Base-by-base conservation (phyloP, 1,140 invertebrate species). In the Wiebesia pumilae region DNA sequence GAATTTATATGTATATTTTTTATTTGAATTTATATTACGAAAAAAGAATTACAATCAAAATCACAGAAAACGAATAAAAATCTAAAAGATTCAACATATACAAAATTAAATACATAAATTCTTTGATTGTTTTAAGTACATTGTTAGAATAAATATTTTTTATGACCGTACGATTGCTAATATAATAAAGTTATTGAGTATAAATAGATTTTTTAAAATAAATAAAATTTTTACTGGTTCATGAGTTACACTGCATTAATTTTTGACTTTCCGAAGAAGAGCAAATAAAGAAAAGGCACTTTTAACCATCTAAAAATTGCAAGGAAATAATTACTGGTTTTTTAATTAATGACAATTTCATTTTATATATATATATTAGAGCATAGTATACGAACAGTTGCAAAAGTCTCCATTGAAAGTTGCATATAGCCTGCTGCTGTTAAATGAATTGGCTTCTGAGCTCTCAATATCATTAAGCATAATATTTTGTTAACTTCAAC, bases 261-360 rank as follows among this genome's bases (percentile, higher is more conserved):
- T 27, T 30, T 71, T 40, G 21, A 35, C 0, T 30, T 24, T 30
- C 16, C 51, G 16, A 12, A 62, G 43, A 47, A 85, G 12, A 24
- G 77, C 24, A 54, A 85, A 85, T 2, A 85, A 85, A 3, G 83
- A 85, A 33, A 79, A 51, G 1, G 83, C 75, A 69, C 27, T 85
- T 24, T 54, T 80, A 19, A 79, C 10, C 83, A 85, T 85, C 83
- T 85, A 24, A 67, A 85, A 79, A 79, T 78, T 27, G 1, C 1
- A 33, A 19, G 9, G 40, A 78, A 24, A 21, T 62, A 58, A 3
- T 33, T 30, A 24, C 40, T 58, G 16, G 10, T 35, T n/a, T 65
- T 7, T 6, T n/a, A 65, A 21, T 65, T 24, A 6, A n/a, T 19
- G 43, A 7, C 6, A 47, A 47, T 47, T 7, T 47, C 14, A 7